These are phyloP conservation scores for Sinella curviseta DNA, from an alignment of 1,140 invertebrate species.

Conservation along the genomic window DNA sequence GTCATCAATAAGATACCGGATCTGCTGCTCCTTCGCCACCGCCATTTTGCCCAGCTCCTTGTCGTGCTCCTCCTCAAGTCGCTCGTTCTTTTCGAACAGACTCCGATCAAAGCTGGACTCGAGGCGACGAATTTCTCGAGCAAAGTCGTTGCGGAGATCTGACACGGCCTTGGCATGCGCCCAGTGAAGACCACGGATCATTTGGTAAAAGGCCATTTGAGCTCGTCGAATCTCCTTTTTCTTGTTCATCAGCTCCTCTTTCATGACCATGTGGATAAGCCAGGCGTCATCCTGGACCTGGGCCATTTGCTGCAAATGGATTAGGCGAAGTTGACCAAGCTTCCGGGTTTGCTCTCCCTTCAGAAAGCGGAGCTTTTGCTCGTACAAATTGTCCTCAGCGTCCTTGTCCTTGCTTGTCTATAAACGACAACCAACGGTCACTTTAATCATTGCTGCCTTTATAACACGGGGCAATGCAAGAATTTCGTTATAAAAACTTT, in stretches of 20 bases:
- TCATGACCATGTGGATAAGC: conserved; percentile 27
- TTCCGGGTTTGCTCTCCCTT: conserved; percentile 31
- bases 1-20: not conserved
- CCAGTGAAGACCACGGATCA: conserved; percentile 27
- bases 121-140: conserved; percentile 3
- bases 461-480: too few relatives aligned
- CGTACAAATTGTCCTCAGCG: not conserved
- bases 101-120: conserved; percentile 16
- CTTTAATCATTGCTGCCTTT: too few relatives aligned
- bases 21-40: not conserved
- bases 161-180: conserved; percentile 13
- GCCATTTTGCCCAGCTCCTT: not conserved
- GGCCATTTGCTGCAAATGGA: conserved; percentile 24
- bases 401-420: not conserved
- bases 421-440: not conserved
- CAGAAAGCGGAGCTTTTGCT: conserved; percentile 26
- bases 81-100: conserved; percentile 5
- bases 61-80: not conserved
- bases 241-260: conserved; percentile 25
- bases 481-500: too few relatives aligned
- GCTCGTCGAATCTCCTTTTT: conserved; percentile 31
- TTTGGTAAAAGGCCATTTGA: conserved; percentile 24
- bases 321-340: conserved; percentile 26
- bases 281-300: conserved; percentile 30
- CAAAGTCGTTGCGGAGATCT: conserved; percentile 4